Percentiles rank a stretch among this genome's conserved stretches.
phyloP scores from a whole-genome alignment of 35 echinoderm and acorn worm genomes.

The Diadema setosum region DNA sequence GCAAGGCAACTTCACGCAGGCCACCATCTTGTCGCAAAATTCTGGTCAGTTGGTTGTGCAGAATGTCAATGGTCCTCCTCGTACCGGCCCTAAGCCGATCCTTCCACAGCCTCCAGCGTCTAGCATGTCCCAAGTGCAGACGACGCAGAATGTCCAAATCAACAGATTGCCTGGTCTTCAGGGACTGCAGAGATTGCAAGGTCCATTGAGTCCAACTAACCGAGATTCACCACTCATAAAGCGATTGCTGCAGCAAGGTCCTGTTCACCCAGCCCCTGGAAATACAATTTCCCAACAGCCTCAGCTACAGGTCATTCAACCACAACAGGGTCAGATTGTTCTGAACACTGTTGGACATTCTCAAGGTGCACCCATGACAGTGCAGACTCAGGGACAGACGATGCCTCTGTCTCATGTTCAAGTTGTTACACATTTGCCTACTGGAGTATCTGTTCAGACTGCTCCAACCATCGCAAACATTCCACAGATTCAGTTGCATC shows the following conservation, averaged over 20 bases:
- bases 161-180: background rate
- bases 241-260: conserved; percentile 59
- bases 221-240: conserved; percentile 94
- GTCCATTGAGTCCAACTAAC: background rate
- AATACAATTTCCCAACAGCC: background rate
- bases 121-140: background rate
- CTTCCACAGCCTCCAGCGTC: background rate
- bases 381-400: background rate
- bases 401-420: conserved; percentile 12
- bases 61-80: background rate
- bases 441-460: background rate
- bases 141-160: background rate
- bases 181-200: background rate
- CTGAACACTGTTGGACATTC: conserved; percentile 9
- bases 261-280: conserved; percentile 29
- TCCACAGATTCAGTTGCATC: conserved; percentile 12
- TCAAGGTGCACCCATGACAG: background rate
- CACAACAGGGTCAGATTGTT: background rate
- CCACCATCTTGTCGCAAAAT: background rate
- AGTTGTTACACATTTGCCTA: background rate
- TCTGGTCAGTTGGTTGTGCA: background rate
- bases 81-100: background rate
- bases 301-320: conserved; percentile 61
- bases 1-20: conserved; percentile 17
- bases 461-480: background rate